A percentile compares a stretch with the other conserved stretches of the same genome.
Evolutionary conservation across 2,113 vertebrate species (phyloP).

Genomic region (Siphamia tubifer): DNA sequence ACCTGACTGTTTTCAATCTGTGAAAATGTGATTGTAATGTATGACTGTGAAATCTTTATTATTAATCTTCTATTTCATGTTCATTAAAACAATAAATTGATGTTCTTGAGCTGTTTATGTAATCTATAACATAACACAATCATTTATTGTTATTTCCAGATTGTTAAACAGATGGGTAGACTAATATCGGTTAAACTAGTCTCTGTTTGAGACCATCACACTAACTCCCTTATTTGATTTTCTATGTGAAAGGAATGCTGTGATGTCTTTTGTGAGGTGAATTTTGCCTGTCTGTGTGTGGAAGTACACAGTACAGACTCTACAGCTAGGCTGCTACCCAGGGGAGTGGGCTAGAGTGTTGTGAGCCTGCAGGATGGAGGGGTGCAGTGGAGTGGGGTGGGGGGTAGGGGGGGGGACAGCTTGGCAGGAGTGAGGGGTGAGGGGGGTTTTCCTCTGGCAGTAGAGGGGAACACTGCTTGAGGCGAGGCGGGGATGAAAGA

Average conservation of each 20-base stretch:
- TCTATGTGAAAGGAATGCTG: constrained; percentile 11
- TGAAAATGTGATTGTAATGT: not conserved
- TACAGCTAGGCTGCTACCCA: constrained; percentile 66
- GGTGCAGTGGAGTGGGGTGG: constrained; percentile 26
- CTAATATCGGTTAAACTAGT: constrained; percentile 36
- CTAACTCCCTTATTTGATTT: constrained; percentile 25
- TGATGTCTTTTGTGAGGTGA: constrained; percentile 37
- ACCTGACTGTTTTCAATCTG: not conserved
- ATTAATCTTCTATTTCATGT: not conserved
- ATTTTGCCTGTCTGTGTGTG: constrained; percentile 7
- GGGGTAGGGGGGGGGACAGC: constrained; percentile 18
- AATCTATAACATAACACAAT: not conserved
- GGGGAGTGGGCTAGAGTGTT: constrained; percentile 66
- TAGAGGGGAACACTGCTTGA: constrained; percentile 73
- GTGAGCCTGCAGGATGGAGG: constrained; percentile 65
- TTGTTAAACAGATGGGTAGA: constrained; percentile 36
- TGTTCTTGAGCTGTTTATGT: not conserved
- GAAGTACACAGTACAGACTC: constrained; percentile 33
- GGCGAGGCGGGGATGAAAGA: constrained; percentile 82
- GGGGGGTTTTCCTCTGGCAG: constrained; percentile 61
- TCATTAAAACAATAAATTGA: not conserved
- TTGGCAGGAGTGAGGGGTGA: constrained; percentile 70
- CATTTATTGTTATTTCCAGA: not conserved
- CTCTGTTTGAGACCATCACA: constrained; percentile 40
- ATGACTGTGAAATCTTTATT: too few species aligned